Percentiles rank a stretch among this genome's conserved stretches.
phyloP scores from a whole-genome alignment of 2,113 vertebrate species.

The Calidris pugnax region DNA sequence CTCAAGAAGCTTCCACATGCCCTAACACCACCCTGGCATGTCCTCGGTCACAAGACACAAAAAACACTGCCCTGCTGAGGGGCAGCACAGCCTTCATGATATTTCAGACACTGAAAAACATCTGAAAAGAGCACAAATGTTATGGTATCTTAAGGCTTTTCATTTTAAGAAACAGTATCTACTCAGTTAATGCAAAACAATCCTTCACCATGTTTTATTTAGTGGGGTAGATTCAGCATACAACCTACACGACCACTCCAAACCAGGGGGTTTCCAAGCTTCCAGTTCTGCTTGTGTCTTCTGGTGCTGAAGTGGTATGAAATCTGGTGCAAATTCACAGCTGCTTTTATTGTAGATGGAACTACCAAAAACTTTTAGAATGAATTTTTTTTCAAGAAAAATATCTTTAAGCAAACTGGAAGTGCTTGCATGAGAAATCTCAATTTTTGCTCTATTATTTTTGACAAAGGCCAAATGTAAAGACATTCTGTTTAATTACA shows the following conservation, averaged over 20 bases:
- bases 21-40: no score
- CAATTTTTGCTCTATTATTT: background rate
- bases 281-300: background rate
- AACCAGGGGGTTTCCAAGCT: background rate
- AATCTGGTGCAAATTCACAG: background rate
- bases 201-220: background rate
- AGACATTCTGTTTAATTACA: background rate
- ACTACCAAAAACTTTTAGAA: background rate
- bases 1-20: background rate
- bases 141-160: background rate
- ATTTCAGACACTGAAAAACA: background rate
- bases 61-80: fast-evolving
- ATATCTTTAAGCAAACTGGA: background rate
- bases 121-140: background rate
- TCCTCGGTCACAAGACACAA: background rate
- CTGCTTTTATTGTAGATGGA: background rate
- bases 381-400: background rate
- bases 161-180: background rate
- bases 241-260: background rate
- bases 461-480: background rate
- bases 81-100: fast-evolving
- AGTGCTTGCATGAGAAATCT: background rate
- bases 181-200: background rate
- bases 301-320: background rate
- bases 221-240: background rate